phyloP scores from a whole-genome alignment of 2,888 invertebrate genomes.

The Mimas tiliae region DNA sequence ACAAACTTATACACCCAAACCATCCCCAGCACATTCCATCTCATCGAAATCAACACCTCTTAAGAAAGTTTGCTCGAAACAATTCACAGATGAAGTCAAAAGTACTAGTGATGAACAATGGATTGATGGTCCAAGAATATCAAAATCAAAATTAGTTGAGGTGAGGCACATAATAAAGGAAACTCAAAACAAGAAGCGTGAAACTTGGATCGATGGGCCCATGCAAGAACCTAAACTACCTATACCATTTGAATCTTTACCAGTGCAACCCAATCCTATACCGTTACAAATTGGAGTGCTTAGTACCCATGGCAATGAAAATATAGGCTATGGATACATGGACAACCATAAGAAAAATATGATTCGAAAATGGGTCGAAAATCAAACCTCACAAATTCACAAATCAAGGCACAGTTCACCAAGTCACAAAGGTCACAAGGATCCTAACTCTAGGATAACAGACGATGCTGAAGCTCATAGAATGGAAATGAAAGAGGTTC shows the following conservation, averaged over 20 bases:
- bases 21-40: conserved; percentile 78
- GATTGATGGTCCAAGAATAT: conserved; percentile 97
- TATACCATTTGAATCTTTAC: conserved; percentile 74
- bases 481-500: conserved; percentile 82
- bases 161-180: conserved; percentile 92
- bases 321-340: conserved; percentile 93
- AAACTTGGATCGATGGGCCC: conserved; percentile 98
- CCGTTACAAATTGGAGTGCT: conserved; percentile 75
- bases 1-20: conserved; percentile 80
- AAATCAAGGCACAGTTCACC: conserved; percentile 86
- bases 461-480: conserved; percentile 65
- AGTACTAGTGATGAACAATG: conserved; percentile 94
- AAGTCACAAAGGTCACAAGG: conserved; percentile 70
- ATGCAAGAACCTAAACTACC: conserved; percentile 87
- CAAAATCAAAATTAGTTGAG: conserved; percentile 92
- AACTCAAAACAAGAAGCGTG: conserved; percentile 91
- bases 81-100: conserved; percentile 67
- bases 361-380: conserved; percentile 97
- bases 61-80: conserved; percentile 78
- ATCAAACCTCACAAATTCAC: conserved; percentile 93
- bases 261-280: conserved; percentile 85
- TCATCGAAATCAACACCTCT: conserved; percentile 82
- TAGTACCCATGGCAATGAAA: conserved; percentile 76
- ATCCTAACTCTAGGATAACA: conserved; percentile 53
- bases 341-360: conserved; percentile 96